Evolutionary conservation across 2,797 vertebrate genomes (phyloP).

Genomic region (Lithobates sylvaticus): DNA sequence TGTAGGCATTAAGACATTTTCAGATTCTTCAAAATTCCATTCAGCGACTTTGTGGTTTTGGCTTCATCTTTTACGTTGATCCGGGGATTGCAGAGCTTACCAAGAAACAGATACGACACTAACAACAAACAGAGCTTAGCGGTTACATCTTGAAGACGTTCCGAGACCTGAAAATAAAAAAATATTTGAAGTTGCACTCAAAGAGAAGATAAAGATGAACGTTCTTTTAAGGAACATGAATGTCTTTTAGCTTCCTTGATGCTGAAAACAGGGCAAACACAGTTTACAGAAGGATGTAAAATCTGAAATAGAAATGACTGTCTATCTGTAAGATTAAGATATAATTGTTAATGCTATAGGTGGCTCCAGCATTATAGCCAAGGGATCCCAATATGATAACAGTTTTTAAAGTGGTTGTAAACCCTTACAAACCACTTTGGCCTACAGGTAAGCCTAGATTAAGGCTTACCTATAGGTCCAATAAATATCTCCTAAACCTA

Average conservation of each 20-base stretch:
- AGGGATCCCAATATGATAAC: too few relatives aligned
- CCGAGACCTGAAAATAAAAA: conserved; percentile 41
- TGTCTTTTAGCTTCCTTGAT: conserved; percentile 16
- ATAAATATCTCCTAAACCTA: too few relatives aligned
- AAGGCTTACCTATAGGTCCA: too few relatives aligned
- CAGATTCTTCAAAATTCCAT: conserved; percentile 41
- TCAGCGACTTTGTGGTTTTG: conserved; percentile 45
- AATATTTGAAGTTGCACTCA: conserved; percentile 23
- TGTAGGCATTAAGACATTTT: conserved; percentile 53
- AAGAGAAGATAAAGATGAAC: conserved; percentile 33
- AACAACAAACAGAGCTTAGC: conserved; percentile 49
- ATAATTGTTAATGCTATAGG: too few relatives aligned
- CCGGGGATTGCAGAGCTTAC: conserved; percentile 24
- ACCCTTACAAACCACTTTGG: too few relatives aligned
- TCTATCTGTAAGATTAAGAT: too few relatives aligned
- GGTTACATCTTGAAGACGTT: conserved; percentile 36
- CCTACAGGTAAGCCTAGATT: too few relatives aligned
- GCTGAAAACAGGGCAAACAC: background rate
- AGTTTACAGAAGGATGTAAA: background rate
- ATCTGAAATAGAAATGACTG: too few relatives aligned
- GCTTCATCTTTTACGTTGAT: conserved; percentile 17
- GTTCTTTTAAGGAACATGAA: background rate
- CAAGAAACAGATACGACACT: conserved; percentile 47
- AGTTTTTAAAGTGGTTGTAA: too few relatives aligned
- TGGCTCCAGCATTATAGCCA: too few relatives aligned